phyloP scores from a whole-genome alignment of 1,140 invertebrate genomes.

The Battus philenor region DNA sequence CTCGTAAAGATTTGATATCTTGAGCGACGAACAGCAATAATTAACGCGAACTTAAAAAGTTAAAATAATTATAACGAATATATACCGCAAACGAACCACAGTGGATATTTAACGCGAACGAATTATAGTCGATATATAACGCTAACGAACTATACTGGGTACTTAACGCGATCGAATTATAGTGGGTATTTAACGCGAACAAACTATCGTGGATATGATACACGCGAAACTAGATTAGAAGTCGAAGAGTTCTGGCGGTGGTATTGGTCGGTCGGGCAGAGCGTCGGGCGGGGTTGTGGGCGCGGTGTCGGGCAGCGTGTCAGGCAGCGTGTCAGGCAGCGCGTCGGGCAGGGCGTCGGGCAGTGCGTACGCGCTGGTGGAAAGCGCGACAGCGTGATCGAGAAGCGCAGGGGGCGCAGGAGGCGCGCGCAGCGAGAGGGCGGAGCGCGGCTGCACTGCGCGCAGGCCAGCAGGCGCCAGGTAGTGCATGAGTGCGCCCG shows the following conservation, averaged over 20 bases:
- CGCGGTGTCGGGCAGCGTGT: conserved; percentile 34
- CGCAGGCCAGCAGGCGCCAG: conserved; percentile 37
- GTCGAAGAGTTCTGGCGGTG: conserved; percentile 61
- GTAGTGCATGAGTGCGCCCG: conserved; percentile 64
- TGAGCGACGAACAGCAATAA: no score
- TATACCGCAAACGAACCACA: no score
- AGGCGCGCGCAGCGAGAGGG: conserved; percentile 36
- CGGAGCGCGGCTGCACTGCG: conserved; percentile 27
- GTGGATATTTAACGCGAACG: no score
- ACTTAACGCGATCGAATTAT: no score
- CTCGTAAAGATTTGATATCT: no score
- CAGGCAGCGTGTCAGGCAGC: conserved; percentile 22
- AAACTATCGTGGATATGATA: no score
- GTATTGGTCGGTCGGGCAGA: conserved; percentile 39
- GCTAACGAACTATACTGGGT: no score
- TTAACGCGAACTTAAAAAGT: no score
- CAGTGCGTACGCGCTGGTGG: conserved; percentile 39
- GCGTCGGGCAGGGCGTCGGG: conserved; percentile 23
- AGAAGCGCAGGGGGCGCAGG: conserved; percentile 14
- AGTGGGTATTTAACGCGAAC: no score
- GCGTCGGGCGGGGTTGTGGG: conserved; percentile 30
- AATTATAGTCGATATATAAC: no score
- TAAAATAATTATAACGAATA: no score
- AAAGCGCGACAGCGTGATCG: conserved; percentile 24
- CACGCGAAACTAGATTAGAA: no score